phyloP scores from a whole-genome alignment of 2,113 vertebrate species.

The Ellobius talpinus region DNA sequence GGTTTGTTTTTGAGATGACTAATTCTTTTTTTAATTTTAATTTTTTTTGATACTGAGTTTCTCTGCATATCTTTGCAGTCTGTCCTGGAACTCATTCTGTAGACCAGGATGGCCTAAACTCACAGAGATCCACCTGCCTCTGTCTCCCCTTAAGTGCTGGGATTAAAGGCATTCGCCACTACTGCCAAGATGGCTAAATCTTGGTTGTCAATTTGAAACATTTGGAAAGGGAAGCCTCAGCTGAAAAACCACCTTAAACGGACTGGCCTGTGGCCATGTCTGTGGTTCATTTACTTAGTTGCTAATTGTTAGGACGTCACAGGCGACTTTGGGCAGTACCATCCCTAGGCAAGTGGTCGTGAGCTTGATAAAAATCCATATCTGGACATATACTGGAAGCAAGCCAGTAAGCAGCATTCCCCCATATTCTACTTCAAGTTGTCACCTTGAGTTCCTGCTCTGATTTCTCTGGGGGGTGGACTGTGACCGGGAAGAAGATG shows the following conservation, averaged over 20 bases:
- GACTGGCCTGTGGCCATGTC: background rate
- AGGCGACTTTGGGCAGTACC: fast-evolving
- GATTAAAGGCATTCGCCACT: too few relatives aligned
- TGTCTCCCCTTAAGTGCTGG: too few relatives aligned
- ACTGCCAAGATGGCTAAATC: too few relatives aligned
- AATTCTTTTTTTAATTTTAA: background rate
- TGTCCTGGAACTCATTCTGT: too few relatives aligned
- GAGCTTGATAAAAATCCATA: background rate
- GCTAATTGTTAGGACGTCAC: background rate
- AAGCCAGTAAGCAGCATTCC: background rate
- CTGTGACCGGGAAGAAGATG: too few relatives aligned
- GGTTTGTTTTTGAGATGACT: background rate
- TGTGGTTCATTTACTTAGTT: background rate
- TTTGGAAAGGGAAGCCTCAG: background rate
- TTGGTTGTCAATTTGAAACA: background rate
- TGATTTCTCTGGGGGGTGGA: background rate
- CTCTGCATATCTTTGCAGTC: too few relatives aligned
- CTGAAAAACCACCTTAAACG: background rate
- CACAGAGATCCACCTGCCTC: too few relatives aligned
- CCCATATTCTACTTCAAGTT: background rate
- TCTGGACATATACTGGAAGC: background rate
- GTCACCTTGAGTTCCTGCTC: background rate
- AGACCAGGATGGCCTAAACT: too few relatives aligned
- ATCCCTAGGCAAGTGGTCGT: background rate
- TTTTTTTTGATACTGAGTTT: too few relatives aligned